These are phyloP conservation scores for Chaenogobius annularis DNA, from an alignment of 2,113 vertebrate genomes.

Conservation along the genomic window DNA sequence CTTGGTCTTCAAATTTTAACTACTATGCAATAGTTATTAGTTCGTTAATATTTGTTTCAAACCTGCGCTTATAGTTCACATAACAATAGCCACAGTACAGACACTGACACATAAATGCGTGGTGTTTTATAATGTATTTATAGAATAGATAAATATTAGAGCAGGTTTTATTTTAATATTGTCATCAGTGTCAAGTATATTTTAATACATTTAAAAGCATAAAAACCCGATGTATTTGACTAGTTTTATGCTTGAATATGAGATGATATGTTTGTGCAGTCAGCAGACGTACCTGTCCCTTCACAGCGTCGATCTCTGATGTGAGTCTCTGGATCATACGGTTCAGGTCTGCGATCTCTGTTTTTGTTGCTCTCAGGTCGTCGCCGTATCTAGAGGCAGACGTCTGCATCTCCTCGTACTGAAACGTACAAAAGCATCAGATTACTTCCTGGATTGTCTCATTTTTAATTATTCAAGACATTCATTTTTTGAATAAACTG, in stretches of 20 bases:
- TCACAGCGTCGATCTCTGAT: slow-evolving; percentile 87
- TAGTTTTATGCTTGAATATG: not conserved
- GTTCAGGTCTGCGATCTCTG: slow-evolving; percentile 88
- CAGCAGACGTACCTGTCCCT: slow-evolving; percentile 82
- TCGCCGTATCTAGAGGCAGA: slow-evolving; percentile 85
- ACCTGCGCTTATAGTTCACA: no score
- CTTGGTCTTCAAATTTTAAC: no score
- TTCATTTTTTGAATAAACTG: not conserved
- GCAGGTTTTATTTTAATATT: not conserved
- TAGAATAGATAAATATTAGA: no score
- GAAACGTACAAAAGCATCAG: slow-evolving; percentile 18
- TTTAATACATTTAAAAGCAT: not conserved
- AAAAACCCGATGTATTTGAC: not conserved
- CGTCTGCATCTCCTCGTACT: slow-evolving; percentile 89
- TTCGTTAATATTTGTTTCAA: no score
- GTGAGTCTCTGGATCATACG: slow-evolving; percentile 86
- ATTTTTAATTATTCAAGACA: not conserved
- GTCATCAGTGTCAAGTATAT: not conserved
- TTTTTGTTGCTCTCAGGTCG: slow-evolving; percentile 84
- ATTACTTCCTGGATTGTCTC: slow-evolving; percentile 5
- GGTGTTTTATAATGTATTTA: no score
- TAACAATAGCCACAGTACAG: no score
- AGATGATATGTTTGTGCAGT: no score
- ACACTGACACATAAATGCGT: no score
- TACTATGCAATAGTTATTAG: no score